These are phyloP conservation scores for Spheniscus humboldti DNA, from an alignment of 2,797 vertebrate species.

Conservation along the genomic window DNA sequence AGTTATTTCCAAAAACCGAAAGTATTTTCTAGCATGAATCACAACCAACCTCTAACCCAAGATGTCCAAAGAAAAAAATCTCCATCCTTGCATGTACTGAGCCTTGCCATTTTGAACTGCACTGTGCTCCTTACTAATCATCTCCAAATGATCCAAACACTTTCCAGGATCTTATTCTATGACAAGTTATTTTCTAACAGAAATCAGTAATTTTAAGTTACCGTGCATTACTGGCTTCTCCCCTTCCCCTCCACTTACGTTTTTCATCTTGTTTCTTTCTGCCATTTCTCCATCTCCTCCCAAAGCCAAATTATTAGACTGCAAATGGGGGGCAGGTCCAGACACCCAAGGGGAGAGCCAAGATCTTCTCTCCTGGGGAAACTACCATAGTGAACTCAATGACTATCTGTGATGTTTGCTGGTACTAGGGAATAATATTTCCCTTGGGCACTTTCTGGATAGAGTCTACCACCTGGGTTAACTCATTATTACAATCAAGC, in stretches of 20 bases:
- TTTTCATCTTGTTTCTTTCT: background rate
- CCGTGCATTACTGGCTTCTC: background rate
- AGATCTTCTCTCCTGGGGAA: constrained; percentile 39
- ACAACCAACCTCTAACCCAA: background rate
- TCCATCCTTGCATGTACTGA: background rate
- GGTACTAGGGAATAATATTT: constrained; percentile 70
- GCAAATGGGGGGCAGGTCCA: constrained; percentile 15
- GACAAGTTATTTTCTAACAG: background rate
- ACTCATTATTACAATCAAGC: constrained; percentile 68
- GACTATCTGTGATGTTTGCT: constrained; percentile 68
- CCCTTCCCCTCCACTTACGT: background rate
- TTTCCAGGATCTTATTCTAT: background rate
- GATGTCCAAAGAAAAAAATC: background rate
- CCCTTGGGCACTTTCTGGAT: constrained; percentile 61
- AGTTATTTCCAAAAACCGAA: constrained; percentile 46
- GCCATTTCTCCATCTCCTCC: background rate
- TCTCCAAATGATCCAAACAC: constrained; percentile 50
- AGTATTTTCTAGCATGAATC: constrained; percentile 28
- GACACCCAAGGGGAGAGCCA: background rate
- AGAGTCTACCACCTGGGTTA: constrained; percentile 73
- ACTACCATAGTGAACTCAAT: constrained; percentile 4
- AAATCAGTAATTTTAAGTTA: background rate
- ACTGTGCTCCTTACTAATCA: constrained; percentile 32
- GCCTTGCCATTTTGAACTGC: constrained; percentile 1
- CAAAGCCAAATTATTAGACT: background rate